A percentile compares a stretch with the other conserved stretches of the same genome.
These are phyloP conservation scores for Grus americana DNA, from an alignment of 2,113 vertebrate species.

Conservation along the genomic window DNA sequence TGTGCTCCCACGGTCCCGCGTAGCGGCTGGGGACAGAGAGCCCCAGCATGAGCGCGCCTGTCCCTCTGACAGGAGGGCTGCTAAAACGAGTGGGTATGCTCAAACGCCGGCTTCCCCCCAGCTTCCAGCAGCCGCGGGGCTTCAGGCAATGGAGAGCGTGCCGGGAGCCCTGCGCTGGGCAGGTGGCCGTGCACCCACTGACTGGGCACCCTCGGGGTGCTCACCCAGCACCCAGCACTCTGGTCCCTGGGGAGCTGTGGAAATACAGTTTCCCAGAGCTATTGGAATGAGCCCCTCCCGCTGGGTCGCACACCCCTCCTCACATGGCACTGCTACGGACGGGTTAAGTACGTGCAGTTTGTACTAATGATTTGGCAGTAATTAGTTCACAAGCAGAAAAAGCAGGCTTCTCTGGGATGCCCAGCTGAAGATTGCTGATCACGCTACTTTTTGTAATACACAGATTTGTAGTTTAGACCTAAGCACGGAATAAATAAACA, in stretches of 20 bases:
- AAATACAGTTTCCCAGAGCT: neutral
- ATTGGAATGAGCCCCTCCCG: neutral
- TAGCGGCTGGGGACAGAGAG: neutral
- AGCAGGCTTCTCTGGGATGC: fast-evolving
- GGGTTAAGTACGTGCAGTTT: fast-evolving
- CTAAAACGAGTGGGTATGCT: no score
- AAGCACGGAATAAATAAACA: neutral
- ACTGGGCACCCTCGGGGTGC: fast-evolving
- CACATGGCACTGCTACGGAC: fast-evolving
- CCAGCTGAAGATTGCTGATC: neutral
- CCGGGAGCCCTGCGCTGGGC: neutral
- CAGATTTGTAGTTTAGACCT: neutral
- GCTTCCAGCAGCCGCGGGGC: neutral
- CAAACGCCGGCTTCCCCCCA: neutral
- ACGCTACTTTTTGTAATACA: neutral
- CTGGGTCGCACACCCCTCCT: neutral
- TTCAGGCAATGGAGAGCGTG: fast-evolving
- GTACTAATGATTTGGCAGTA: neutral
- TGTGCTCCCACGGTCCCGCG: neutral
- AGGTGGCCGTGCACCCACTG: fast-evolving
- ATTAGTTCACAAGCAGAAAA: neutral
- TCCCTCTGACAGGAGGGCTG: neutral
- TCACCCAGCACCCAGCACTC: neutral
- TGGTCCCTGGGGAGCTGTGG: neutral
- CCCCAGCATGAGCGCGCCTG: neutral